A percentile compares a stretch with the other conserved stretches of the same genome.
Evolutionary conservation across 1,140 invertebrate species (phyloP).

Genomic region (Drosophila sproati): DNA sequence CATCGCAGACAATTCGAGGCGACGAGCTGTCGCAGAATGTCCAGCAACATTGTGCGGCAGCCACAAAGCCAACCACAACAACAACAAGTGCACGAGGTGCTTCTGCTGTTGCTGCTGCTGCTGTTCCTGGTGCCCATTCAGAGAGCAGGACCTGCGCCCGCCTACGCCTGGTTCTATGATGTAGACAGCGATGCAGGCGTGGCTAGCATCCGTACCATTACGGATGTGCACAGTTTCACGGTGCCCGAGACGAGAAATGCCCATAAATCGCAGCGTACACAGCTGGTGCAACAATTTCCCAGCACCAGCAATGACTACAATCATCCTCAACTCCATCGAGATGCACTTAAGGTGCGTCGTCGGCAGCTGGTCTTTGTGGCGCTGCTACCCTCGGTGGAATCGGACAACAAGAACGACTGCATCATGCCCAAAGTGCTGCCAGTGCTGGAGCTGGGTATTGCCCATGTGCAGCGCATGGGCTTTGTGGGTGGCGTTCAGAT

Average conservation of each 20-base stretch:
- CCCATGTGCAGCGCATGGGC: constrained; percentile 86
- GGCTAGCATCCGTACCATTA: constrained; percentile 40
- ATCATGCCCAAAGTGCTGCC: constrained; percentile 89
- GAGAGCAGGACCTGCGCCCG: constrained; percentile 23
- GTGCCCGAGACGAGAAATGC: constrained; percentile 66
- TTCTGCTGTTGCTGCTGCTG: constrained; percentile 46
- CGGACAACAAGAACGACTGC: constrained; percentile 82
- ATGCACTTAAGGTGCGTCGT: constrained; percentile 22
- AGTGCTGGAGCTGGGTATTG: constrained; percentile 90
- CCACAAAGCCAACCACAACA: constrained; percentile 26
- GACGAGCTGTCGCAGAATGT: constrained; percentile 49
- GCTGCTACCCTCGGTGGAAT: constrained; percentile 64
- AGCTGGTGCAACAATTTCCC: constrained; percentile 67
- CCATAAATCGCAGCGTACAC: constrained; percentile 64
- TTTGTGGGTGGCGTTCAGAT: constrained; percentile 88
- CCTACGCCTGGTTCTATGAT: constrained; percentile 59
- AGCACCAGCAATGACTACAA: constrained; percentile 23
- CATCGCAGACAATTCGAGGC: constrained; percentile 1
- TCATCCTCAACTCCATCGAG: constrained; percentile 16
- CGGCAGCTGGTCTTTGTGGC: constrained; percentile 75
- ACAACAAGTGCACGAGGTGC: constrained; percentile 21
- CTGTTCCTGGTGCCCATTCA: constrained; percentile 27
- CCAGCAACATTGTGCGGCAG: constrained; percentile 47
- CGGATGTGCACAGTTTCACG: constrained; percentile 72
- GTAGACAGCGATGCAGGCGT: constrained; percentile 47